Base-by-base conservation (phyloP, 37 sponge, comb jelly and placozoan genomes). In the Cladorhizidae sp. region DNA sequence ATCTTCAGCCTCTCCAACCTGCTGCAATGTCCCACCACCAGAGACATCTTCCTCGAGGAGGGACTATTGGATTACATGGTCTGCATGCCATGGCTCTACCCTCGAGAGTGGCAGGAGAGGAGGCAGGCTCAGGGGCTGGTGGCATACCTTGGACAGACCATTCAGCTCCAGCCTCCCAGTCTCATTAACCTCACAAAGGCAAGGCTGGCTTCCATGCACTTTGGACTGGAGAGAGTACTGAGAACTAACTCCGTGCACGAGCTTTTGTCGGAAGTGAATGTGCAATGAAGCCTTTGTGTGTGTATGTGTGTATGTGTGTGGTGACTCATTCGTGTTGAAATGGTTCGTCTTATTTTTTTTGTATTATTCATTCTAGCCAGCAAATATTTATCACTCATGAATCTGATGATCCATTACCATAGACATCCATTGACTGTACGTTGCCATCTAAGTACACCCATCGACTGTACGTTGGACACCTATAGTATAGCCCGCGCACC, bases 121-220 rank as follows among this genome's bases (percentile, higher is more conserved):
- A 23, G 52, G 37, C 23, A 52, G 23, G 80, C 80, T 14, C 25
- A 37, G 22, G 57, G 32, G 69, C 80, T 80, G 6, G 70, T 68
- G 37, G 17, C 55, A 6, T 55, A 50, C 17, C 57, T 80, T 5
- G 40, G 57, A 0, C 55, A 73, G 58, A 54, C 36, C 12, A 20
- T 80, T 70, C 72, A 81, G 62, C 59, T 81, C 26, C 81, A 81
- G 32, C 81, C 81, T 25, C 81, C 81, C 37, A 17, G 25, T 14
- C 62, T 81, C n/a, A 20, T 71, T 21, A 81, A 26, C 40, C 42
- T 81, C 9, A 57, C 61, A 25, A 81, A 71, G 45, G 72, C 81
- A 20, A 58, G 25, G 25, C 62, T 81, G 29, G 81, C 81, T 9
- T 15, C 43, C 15, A 55, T 23, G 8, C 40, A 59, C 40, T 72